Percentiles rank a stretch among this genome's conserved stretches.
Evolutionary conservation across 2,113 vertebrate species (phyloP).

Genomic region (Scomber colias): DNA sequence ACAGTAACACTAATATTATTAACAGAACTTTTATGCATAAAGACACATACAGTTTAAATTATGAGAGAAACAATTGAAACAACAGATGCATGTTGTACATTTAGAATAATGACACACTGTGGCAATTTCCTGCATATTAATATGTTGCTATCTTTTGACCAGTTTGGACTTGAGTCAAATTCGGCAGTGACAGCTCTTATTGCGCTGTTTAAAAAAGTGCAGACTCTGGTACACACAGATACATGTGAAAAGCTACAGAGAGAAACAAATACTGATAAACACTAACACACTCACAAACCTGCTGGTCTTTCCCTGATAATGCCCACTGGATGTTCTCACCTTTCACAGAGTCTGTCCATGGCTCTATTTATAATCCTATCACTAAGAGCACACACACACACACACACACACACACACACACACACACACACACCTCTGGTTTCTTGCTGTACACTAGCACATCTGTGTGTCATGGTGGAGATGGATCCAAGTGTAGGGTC

Average conservation of each 20-base stretch:
- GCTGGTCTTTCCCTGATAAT: conserved; percentile 68
- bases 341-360: conserved; percentile 67
- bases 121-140: neutral
- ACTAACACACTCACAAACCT: conserved; percentile 47
- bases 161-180: neutral
- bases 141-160: neutral
- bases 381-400: conserved; percentile 45
- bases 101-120: neutral
- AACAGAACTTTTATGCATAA: neutral
- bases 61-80: neutral
- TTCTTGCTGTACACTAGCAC: conserved; percentile 23
- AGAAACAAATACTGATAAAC: conserved; percentile 36
- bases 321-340: conserved; percentile 75
- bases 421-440: conserved; percentile 21
- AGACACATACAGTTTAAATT: neutral
- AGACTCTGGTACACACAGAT: neutral
- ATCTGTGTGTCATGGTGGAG: conserved; percentile 56
- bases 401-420: conserved; percentile 39
- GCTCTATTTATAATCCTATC: conserved; percentile 80
- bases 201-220: conserved; percentile 4
- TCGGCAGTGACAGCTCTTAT: conserved; percentile 5
- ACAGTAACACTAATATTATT: neutral
- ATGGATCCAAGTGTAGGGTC: conserved; percentile 76
- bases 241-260: conserved; percentile 2
- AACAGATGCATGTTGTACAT: neutral